phyloP scores from a whole-genome alignment of 2,797 vertebrate species.

The Sphenodon punctatus region DNA sequence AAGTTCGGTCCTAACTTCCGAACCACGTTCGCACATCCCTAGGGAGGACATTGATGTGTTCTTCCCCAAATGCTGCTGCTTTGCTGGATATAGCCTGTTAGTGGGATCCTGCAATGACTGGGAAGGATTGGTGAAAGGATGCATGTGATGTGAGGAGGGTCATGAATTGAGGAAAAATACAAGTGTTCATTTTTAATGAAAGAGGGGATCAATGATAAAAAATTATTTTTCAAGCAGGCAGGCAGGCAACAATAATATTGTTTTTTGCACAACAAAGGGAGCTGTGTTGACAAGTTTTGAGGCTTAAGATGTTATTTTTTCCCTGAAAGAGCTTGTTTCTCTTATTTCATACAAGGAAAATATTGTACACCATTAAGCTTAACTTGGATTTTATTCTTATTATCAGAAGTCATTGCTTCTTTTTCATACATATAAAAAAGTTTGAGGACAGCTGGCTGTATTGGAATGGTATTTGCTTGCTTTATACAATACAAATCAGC shows the following conservation, averaged over 20 bases:
- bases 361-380: background rate
- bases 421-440: background rate
- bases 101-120: background rate
- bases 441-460: background rate
- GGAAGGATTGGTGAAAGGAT: background rate
- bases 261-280: background rate
- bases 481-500: too few species aligned
- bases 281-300: conserved; percentile 29
- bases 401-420: background rate
- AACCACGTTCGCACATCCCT: too few species aligned
- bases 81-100: rapidly evolving
- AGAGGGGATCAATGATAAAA: conserved; percentile 2
- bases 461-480: background rate
- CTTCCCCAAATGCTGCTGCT: background rate
- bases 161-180: background rate
- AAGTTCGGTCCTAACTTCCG: too few species aligned
- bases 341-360: background rate
- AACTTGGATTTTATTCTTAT: background rate
- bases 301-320: conserved; percentile 24
- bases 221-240: background rate
- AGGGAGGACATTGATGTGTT: background rate
- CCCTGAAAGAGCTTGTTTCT: conserved; percentile 25
- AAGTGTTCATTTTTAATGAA: background rate
- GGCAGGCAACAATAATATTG: background rate
- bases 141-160: background rate